A percentile compares a stretch with the other conserved stretches of the same genome.
Conservation (phyloP, 2,888 invertebrate genomes). For the Dynastes tityus region DNA sequence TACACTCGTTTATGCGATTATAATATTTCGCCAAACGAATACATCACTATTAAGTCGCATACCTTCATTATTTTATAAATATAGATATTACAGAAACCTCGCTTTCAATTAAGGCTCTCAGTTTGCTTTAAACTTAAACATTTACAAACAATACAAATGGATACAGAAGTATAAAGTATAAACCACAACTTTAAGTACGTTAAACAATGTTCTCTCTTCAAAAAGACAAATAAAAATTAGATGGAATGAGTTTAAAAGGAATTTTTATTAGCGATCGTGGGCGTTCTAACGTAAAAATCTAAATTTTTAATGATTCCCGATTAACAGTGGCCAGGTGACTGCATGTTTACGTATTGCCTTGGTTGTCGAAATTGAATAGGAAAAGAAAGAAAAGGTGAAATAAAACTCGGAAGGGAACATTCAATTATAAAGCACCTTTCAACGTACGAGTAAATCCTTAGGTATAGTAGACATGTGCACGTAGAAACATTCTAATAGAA, state of each 20-base stretch:
- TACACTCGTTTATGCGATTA: too few species aligned
- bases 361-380: slow-evolving; percentile 30
- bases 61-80: too few species aligned
- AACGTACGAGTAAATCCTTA: slow-evolving; percentile 45
- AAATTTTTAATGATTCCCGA: slow-evolving; percentile 44
- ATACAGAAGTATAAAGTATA: slow-evolving; percentile 1
- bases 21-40: too few species aligned
- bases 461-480: slow-evolving; percentile 38
- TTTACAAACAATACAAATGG: slow-evolving; percentile 1
- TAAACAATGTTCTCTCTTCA: slow-evolving; percentile 20
- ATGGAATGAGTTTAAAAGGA: slow-evolving; percentile 27
- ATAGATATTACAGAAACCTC: background rate
- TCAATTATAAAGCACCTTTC: slow-evolving; percentile 48
- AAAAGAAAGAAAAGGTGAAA: slow-evolving; percentile 26
- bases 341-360: slow-evolving; percentile 40
- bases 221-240: slow-evolving; percentile 38
- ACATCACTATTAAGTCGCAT: too few species aligned
- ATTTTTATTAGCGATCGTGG: slow-evolving; percentile 35
- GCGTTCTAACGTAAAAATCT: slow-evolving; percentile 42
- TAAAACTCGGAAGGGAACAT: slow-evolving; percentile 42
- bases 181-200: background rate
- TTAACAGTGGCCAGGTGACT: slow-evolving; percentile 44
- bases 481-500: slow-evolving; percentile 48
- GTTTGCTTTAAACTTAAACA: slow-evolving; percentile 2
- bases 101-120: background rate